Evolutionary conservation across 2,113 vertebrate genomes (phyloP).

Genomic region (Calidris pygmaea): DNA sequence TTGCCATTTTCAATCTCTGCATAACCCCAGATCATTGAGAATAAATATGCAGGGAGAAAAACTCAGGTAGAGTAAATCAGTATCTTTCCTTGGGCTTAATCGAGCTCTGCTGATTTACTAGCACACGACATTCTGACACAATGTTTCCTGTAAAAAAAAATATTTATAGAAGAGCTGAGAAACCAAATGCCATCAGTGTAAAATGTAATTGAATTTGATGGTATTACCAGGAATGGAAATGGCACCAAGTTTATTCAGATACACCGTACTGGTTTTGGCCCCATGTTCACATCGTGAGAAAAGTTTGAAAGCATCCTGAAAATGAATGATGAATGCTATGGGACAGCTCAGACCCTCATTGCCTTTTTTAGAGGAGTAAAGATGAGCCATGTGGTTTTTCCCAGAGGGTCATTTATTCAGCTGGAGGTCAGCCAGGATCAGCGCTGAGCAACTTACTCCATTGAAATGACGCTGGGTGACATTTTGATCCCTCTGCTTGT

Average conservation of each 20-base stretch:
- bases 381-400: background rate
- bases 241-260: background rate
- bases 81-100: background rate
- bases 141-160: background rate
- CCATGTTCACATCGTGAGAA: background rate
- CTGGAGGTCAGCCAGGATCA: background rate
- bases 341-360: background rate
- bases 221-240: background rate
- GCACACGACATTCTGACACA: background rate
- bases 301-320: background rate
- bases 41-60: background rate
- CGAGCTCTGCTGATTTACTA: background rate
- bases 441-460: background rate
- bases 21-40: background rate
- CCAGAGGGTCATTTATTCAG: background rate
- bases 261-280: background rate
- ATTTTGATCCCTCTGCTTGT: background rate
- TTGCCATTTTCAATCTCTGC: background rate
- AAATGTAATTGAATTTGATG: background rate
- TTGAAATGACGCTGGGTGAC: background rate
- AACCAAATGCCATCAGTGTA: background rate
- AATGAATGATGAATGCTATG: fast-evolving
- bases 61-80: background rate
- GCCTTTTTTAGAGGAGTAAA: background rate
- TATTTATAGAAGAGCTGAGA: background rate